phyloP scores from a whole-genome alignment of 2,797 vertebrate genomes.

The Galaxias olidus region DNA sequence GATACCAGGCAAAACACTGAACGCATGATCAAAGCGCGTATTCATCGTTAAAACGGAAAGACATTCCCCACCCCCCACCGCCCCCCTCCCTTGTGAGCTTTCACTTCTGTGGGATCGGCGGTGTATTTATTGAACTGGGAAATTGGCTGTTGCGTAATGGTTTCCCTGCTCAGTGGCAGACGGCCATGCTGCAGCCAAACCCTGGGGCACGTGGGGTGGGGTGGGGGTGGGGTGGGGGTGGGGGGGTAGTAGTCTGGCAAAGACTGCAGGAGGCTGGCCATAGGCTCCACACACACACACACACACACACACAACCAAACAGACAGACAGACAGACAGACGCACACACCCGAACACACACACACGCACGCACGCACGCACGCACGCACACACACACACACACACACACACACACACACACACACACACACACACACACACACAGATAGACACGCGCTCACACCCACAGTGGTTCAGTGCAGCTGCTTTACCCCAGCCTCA shows the following conservation, averaged over 20 bases:
- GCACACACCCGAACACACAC: slow-evolving; percentile 4
- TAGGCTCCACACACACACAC: slow-evolving; percentile 23
- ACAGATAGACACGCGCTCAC: background rate
- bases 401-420: background rate
- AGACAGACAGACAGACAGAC: slow-evolving; percentile 15
- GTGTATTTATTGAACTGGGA: background rate
- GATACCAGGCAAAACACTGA: too few relatives aligned
- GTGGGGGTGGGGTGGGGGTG: too few relatives aligned
- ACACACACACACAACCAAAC: slow-evolving; percentile 23
- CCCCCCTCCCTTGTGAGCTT: too few relatives aligned
- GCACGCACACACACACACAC: background rate
- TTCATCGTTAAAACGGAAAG: too few relatives aligned
- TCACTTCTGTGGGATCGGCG: too few relatives aligned
- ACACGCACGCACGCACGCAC: slow-evolving; percentile 9
- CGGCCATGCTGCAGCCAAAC: slow-evolving; percentile 50
- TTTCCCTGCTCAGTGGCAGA: slow-evolving; percentile 41
- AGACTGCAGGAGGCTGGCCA: slow-evolving; percentile 54
- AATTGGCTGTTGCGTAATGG: background rate
- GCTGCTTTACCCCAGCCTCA: too few relatives aligned
- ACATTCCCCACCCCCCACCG: too few relatives aligned
- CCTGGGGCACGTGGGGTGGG: slow-evolving; percentile 38
- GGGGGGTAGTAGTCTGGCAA: slow-evolving; percentile 70
- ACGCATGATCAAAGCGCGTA: too few relatives aligned
- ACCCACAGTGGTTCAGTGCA: background rate
- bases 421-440: background rate